Percentiles rank a stretch among this genome's conserved stretches.
Evolutionary conservation across 1,140 invertebrate species (phyloP).

Genomic region (Papilio xuthus): DNA sequence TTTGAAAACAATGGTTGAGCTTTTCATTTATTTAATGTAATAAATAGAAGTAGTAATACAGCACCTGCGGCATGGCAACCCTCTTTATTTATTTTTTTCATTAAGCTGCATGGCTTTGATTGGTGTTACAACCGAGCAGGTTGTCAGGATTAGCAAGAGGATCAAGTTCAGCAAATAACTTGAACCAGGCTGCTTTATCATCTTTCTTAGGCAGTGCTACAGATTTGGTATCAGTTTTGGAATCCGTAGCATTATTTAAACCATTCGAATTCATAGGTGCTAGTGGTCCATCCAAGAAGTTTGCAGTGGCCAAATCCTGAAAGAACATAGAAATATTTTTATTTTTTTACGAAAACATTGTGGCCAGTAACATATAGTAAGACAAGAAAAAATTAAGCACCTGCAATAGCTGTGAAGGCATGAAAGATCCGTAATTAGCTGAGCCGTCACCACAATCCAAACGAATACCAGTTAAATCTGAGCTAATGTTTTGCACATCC

Average conservation of each 20-base stretch:
- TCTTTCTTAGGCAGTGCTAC: conserved; percentile 65
- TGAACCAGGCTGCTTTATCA: conserved; percentile 89
- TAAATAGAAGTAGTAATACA: background rate
- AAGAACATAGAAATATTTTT: background rate
- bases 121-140: conserved; percentile 69
- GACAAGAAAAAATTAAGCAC: conserved; percentile 46
- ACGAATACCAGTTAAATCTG: conserved; percentile 71
- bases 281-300: conserved; percentile 53
- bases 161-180: conserved; percentile 96
- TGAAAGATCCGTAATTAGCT: conserved; percentile 69
- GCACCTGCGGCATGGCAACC: conserved; percentile 15
- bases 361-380: background rate
- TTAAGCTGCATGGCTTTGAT: conserved; percentile 77
- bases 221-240: conserved; percentile 41
- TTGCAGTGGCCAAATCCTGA: conserved; percentile 55
- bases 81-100: background rate
- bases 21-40: background rate
- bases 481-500: conserved; percentile 44
- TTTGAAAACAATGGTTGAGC: background rate
- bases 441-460: conserved; percentile 66
- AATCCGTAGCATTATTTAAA: conserved; percentile 43
- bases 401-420: conserved; percentile 79
- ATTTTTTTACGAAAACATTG: background rate
- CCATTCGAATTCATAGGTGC: conserved; percentile 50
- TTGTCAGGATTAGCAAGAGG: conserved; percentile 90